Base-by-base conservation (phyloP, 2,888 invertebrate genomes). In the Alsophila aescularia region DNA sequence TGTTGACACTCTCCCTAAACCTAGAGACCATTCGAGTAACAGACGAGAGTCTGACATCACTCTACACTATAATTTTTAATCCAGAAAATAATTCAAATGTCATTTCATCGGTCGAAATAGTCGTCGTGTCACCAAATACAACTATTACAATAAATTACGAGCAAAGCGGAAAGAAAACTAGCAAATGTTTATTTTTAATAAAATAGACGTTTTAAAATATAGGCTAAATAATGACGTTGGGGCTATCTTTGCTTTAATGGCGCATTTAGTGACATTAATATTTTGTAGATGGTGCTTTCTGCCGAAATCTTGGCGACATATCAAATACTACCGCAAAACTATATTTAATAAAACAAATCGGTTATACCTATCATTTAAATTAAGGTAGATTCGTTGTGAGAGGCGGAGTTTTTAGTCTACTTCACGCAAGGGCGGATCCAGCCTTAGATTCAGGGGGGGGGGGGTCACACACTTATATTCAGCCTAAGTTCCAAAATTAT, bases 251-350 rank as follows among this genome's bases (percentile, higher is more conserved):
- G 75, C 72, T 76, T 77, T 81, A 81, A 82, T 81, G 72, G 77
- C 75, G 62, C 73, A 75, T 82, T 82, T 79, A 69, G 76, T 79
- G 84, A 81, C 80, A 83, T 82, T 80, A 77, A 83, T 85, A 75
- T 78, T 60, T 77, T 76, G 73, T 79, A 77, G 75, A 82, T 78
- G 73, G 75, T 79, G 71, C 68, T 82, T 72, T 76, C 71, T 75
- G 72, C 69, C 55, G 69, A 75, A 77, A 75, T 79, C 77, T 87
- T 87, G 87, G 87, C 87, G 81, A 72, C 78, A 77, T 81, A 84
- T 87, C 87, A 87, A 87, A 81, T 78, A 70, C 52, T 69, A 76
- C 69, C 65, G 70, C 70, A 75, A 77, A 56, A 81, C 71, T 82
- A 79, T 72, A 82, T 83, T 76, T 76, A 76, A 75, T 77, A 61